These are phyloP conservation scores for Tetraneura akinire DNA, from an alignment of 1,140 invertebrate species.

Conservation along the genomic window DNA sequence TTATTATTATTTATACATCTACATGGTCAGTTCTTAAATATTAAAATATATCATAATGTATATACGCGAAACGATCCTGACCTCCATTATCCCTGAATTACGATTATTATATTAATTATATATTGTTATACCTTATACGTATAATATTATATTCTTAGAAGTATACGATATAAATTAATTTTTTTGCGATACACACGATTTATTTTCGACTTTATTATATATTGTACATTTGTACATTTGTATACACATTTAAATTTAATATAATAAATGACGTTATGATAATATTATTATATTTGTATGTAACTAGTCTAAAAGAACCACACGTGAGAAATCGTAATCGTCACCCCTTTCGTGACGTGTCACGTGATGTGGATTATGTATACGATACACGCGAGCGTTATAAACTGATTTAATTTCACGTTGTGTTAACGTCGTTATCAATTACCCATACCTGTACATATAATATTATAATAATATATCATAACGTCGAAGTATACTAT, in stretches of 20 bases:
- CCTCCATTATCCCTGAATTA: constrained; percentile 20
- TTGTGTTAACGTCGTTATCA: constrained; percentile 44
- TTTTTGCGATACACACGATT: neutral
- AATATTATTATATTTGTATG: too few species aligned
- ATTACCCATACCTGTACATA: too few species aligned
- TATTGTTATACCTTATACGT: neutral
- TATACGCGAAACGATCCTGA: neutral
- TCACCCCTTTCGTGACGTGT: neutral
- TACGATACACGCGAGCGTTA: neutral
- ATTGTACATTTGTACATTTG: neutral
- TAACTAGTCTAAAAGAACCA: neutral
- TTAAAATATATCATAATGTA: too few species aligned
- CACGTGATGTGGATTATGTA: neutral
- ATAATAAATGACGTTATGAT: too few species aligned
- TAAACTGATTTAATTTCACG: constrained; percentile 49
- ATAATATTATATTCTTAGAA: constrained; percentile 4
- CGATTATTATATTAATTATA: neutral
- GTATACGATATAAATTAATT: neutral
- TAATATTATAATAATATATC: too few species aligned
- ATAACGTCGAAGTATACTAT: neutral
- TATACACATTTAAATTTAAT: too few species aligned
- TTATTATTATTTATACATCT: too few species aligned
- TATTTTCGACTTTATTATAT: neutral
- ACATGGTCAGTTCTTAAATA: too few species aligned
- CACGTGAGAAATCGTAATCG: neutral